phyloP scores from a whole-genome alignment of 64 coral and sea anemone genomes.

The Acropora tenuis region DNA sequence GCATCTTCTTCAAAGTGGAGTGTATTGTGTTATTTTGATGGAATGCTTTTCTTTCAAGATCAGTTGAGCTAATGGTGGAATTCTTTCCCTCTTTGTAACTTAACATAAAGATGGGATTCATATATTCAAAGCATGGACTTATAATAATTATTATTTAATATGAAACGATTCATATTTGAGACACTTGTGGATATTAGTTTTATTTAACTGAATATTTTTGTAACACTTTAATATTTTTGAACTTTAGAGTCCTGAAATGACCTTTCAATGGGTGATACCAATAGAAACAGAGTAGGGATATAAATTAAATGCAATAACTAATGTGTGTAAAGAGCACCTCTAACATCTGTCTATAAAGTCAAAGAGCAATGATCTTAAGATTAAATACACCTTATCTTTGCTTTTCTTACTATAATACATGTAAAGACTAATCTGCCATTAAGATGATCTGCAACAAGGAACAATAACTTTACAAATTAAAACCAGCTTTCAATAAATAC shows the following conservation, averaged over 20 bases:
- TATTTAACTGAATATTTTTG: not conserved
- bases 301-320: not conserved
- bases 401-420: not conserved
- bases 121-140: too few relatives aligned
- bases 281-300: not conserved
- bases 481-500: conserved; percentile 32
- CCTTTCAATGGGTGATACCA: not conserved
- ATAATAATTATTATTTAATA: not conserved
- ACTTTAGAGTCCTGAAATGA: not conserved
- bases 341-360: not conserved
- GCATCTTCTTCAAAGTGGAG: too few relatives aligned
- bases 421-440: not conserved
- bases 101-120: too few relatives aligned
- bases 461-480: conserved; percentile 34
- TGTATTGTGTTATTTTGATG: too few relatives aligned
- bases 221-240: not conserved
- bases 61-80: too few relatives aligned
- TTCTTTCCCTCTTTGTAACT: too few relatives aligned
- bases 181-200: not conserved
- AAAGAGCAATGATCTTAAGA: not conserved
- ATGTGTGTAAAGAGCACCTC: not conserved
- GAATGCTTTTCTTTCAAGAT: too few relatives aligned
- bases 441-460: not conserved
- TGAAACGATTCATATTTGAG: not conserved
- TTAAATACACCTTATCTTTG: not conserved